These are phyloP conservation scores for Pocillopora grandis DNA, from an alignment of 92 coral and sea anemone genomes.

Conservation along the genomic window DNA sequence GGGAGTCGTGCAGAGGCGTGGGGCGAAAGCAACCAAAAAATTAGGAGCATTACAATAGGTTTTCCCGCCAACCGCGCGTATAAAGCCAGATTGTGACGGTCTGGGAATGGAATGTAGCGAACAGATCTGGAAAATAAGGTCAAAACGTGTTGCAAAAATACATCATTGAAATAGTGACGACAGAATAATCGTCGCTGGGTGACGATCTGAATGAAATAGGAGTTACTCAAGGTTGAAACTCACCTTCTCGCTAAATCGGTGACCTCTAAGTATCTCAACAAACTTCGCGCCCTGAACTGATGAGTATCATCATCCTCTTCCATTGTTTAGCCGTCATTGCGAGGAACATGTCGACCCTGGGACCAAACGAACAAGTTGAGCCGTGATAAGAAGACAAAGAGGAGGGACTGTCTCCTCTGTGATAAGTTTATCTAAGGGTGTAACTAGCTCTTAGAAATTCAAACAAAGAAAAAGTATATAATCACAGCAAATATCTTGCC, in stretches of 20 bases:
- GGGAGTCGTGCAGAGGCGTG: too few species aligned
- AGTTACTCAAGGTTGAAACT: not conserved
- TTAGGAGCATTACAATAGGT: slow-evolving; percentile 57
- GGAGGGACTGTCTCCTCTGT: slow-evolving; percentile 61
- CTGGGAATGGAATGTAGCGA: slow-evolving; percentile 83
- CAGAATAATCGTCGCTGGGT: not conserved
- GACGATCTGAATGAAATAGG: not conserved
- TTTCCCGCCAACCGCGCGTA: slow-evolving; percentile 78
- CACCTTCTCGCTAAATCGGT: slow-evolving; percentile 78
- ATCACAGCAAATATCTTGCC: too few species aligned
- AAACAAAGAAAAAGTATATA: not conserved
- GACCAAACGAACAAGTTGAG: slow-evolving; percentile 87
- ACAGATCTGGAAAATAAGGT: slow-evolving; percentile 28
- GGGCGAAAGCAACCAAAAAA: too few species aligned
- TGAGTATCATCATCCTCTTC: slow-evolving; percentile 45
- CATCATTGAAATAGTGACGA: not conserved
- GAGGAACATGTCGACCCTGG: slow-evolving; percentile 74
- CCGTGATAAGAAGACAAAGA: slow-evolving; percentile 74
- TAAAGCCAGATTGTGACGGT: slow-evolving; percentile 59
- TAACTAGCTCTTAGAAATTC: not conserved
- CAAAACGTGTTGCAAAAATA: not conserved
- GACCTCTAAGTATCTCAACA: slow-evolving; percentile 77
- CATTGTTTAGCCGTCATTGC: slow-evolving; percentile 37
- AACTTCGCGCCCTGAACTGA: slow-evolving; percentile 39
- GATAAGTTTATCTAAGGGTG: slow-evolving; percentile 25